phyloP scores from a whole-genome alignment of 2,888 invertebrate species.

The Drosophila melanosoma region DNA sequence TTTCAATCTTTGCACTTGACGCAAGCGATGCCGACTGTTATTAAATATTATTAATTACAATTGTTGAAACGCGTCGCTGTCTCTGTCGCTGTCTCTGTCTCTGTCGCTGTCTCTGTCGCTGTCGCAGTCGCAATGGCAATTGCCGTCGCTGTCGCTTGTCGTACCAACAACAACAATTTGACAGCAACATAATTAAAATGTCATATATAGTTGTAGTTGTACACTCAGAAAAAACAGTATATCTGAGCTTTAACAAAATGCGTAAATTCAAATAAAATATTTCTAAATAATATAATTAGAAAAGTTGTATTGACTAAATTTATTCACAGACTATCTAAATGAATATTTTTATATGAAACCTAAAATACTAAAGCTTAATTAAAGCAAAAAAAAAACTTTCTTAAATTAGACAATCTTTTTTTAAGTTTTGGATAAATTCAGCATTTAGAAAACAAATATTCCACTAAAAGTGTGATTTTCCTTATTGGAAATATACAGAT shows the following conservation, averaged over 20 bases:
- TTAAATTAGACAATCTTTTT: background rate
- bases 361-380: background rate
- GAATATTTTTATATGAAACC: background rate
- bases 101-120: conserved; percentile 22
- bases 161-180: conserved; percentile 59
- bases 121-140: conserved; percentile 16
- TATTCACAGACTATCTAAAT: background rate
- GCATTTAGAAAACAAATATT: background rate
- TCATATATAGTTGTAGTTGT: conserved; percentile 58
- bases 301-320: background rate
- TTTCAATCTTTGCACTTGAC: conserved; percentile 67
- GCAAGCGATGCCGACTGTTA: conserved; percentile 67
- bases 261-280: too few relatives aligned
- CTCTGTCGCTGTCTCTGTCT: conserved; percentile 27
- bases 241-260: too few relatives aligned
- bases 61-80: conserved; percentile 58
- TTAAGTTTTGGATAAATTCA: background rate
- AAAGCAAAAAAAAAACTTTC: background rate
- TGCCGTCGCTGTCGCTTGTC: conserved; percentile 25
- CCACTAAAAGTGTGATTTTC: background rate
- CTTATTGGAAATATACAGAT: background rate
- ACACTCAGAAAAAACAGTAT: background rate
- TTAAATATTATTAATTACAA: conserved; percentile 79
- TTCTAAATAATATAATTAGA: too few relatives aligned
- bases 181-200: conserved; percentile 81